Conservation (phyloP, 2,113 vertebrate species). For the Phasianus colchicus region DNA sequence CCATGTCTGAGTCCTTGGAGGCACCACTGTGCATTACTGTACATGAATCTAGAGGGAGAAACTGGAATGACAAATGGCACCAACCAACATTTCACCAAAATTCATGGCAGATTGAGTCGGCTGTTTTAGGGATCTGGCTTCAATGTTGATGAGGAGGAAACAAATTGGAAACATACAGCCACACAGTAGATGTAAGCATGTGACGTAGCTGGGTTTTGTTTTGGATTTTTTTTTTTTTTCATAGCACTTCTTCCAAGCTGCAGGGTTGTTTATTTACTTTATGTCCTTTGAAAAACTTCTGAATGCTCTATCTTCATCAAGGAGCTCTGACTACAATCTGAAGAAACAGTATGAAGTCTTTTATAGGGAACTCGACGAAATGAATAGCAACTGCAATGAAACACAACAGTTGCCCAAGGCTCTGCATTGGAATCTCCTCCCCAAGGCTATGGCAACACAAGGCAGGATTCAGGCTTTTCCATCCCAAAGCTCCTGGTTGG, state of each 20-base stretch:
- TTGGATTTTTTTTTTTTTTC: neutral
- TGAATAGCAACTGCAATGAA: neutral
- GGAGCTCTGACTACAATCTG: neutral
- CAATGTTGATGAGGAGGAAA: neutral
- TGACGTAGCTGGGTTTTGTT: neutral
- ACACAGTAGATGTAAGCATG: accelerated
- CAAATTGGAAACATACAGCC: neutral
- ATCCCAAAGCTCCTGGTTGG: neutral
- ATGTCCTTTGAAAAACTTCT: neutral
- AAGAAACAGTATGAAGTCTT: neutral
- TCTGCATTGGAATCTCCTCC: neutral
- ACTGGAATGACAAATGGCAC: neutral
- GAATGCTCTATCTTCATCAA: neutral
- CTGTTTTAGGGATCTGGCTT: neutral
- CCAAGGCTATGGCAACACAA: neutral
- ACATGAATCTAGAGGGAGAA: neutral
- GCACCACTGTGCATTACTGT: neutral
- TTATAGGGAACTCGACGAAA: neutral
- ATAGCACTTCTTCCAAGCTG: neutral
- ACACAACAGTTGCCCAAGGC: neutral
- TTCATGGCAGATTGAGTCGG: neutral
- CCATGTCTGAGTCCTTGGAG: neutral
- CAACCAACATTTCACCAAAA: neutral
- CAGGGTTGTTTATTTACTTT: neutral
- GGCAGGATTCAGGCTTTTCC: neutral